A percentile compares a stretch with the other conserved stretches of the same genome.
These are phyloP conservation scores for Pentalonia nigronervosa DNA, from an alignment of 1,140 invertebrate species.

Conservation along the genomic window DNA sequence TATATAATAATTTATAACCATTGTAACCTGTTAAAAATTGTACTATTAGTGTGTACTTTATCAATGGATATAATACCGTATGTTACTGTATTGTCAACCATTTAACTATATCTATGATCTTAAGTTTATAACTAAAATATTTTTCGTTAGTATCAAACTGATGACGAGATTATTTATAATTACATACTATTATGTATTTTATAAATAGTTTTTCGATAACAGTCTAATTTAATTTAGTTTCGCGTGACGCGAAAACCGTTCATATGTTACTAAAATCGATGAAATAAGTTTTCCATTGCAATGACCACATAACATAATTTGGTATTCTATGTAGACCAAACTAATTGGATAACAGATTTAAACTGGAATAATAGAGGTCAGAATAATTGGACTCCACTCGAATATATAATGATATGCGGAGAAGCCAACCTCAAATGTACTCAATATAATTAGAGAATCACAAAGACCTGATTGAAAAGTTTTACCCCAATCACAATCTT, in stretches of 20 bases:
- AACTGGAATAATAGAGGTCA: neutral
- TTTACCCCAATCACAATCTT: neutral
- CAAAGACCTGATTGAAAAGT: neutral
- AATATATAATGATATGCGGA: neutral
- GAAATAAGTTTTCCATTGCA: neutral
- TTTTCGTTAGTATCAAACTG: neutral
- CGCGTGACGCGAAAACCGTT: neutral
- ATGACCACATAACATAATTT: neutral
- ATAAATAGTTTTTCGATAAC: neutral
- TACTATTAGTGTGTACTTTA: neutral
- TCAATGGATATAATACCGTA: neutral
- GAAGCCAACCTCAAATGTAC: neutral
- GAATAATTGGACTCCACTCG: neutral
- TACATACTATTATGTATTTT: too few relatives aligned
- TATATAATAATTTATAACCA: neutral
- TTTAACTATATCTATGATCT: neutral
- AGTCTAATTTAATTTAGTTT: neutral
- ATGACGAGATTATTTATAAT: neutral
- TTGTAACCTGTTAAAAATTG: neutral
- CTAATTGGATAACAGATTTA: slow-evolving; percentile 9
- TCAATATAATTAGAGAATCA: neutral
- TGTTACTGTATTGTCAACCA: too few relatives aligned
- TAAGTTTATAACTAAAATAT: neutral
- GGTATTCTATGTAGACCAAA: neutral
- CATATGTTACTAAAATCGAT: neutral